Evolutionary conservation across 2,113 vertebrate species (phyloP).

Genomic region (Numida meleagris): DNA sequence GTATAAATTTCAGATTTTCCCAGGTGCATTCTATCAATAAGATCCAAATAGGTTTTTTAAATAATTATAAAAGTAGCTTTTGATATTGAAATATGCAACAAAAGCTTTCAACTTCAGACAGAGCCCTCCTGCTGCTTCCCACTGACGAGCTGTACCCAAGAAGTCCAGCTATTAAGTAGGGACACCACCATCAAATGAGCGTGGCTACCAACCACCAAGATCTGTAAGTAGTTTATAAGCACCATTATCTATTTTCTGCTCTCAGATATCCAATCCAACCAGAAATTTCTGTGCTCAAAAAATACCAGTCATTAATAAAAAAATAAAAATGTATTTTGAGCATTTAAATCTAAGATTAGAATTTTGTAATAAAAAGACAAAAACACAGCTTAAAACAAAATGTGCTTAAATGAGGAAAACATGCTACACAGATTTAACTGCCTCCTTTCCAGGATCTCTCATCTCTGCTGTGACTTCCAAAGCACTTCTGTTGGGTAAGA

Average conservation of each 20-base stretch:
- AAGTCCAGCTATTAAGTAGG: fast-evolving
- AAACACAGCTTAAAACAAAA: background rate
- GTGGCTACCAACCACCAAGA: background rate
- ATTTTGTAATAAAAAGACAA: background rate
- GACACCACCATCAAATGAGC: background rate
- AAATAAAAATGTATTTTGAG: no score
- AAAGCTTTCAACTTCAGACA: background rate
- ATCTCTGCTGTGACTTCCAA: background rate
- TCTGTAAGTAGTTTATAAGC: background rate
- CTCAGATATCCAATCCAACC: background rate
- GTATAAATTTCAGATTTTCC: background rate
- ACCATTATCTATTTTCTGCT: background rate
- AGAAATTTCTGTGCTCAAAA: background rate
- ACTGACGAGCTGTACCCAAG: background rate
- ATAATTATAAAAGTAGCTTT: background rate
- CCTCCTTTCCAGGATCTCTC: background rate
- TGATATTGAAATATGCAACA: background rate
- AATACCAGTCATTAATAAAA: no score
- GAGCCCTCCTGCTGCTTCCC: background rate
- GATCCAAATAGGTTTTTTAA: background rate
- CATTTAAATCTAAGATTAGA: background rate
- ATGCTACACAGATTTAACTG: background rate
- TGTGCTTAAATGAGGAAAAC: background rate
- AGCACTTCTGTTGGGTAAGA: background rate
- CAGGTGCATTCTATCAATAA: background rate